Evolutionary conservation across 35 echinoderm and acorn worm genomes (phyloP).

Genomic region (Amphiura filiformis): DNA sequence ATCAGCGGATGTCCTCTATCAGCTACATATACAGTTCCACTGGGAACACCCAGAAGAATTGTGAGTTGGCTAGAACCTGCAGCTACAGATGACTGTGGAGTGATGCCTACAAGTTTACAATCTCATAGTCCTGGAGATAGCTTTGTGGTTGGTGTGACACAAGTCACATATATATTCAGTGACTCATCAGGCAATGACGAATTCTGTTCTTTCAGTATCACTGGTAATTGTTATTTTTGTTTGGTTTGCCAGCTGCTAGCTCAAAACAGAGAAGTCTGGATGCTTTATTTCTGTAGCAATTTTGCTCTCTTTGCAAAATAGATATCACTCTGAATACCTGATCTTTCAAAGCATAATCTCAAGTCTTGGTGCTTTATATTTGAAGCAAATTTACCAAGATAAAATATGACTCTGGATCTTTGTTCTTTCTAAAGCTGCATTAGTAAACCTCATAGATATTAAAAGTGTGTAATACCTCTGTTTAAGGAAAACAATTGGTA

Average conservation of each 20-base stretch:
- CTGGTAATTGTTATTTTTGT: neutral
- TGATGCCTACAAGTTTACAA: neutral
- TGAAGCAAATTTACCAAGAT: too few species aligned
- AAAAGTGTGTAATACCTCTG: too few species aligned
- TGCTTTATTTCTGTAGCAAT: too few species aligned
- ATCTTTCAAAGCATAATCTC: too few species aligned
- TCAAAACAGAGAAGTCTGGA: too few species aligned
- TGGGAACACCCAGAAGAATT: neutral
- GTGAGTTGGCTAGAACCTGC: neutral
- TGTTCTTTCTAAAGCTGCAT: too few species aligned
- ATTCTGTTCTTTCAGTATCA: neutral
- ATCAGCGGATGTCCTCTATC: neutral
- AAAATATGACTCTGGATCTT: too few species aligned
- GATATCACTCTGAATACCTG: too few species aligned
- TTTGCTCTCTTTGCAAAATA: too few species aligned
- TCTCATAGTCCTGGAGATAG: neutral
- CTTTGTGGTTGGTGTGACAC: neutral
- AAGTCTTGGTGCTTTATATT: too few species aligned
- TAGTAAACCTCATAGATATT: too few species aligned
- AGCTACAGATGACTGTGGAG: neutral
- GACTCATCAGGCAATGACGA: neutral
- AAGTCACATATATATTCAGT: neutral
- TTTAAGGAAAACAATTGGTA: too few species aligned
- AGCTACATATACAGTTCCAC: neutral
- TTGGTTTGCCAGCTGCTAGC: neutral